These are phyloP conservation scores for Gari tellinella DNA, from an alignment of 2,888 invertebrate species.

Conservation along the genomic window DNA sequence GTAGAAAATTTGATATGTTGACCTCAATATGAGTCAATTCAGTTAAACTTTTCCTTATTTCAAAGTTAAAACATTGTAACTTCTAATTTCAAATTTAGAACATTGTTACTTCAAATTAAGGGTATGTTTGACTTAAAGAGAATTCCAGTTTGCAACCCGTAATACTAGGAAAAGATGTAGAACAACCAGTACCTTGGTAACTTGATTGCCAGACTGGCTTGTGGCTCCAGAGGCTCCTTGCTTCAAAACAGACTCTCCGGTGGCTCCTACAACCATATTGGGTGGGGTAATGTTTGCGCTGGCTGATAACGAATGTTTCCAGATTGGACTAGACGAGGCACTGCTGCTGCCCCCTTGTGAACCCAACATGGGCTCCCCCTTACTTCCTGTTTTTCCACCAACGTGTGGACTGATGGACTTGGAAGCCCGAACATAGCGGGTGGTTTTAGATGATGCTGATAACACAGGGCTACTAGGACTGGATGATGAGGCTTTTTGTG, in stretches of 20 bases:
- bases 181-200: too few species aligned
- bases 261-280: conserved; percentile 82
- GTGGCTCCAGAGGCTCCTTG: background rate
- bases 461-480: conserved; percentile 34
- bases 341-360: conserved; percentile 12
- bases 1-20: too few species aligned
- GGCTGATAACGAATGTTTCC: conserved; percentile 87
- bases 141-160: too few species aligned
- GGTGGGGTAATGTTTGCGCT: conserved; percentile 82
- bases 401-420: conserved; percentile 41
- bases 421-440: conserved; percentile 48
- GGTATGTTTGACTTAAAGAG: too few species aligned
- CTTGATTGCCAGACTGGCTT: background rate
- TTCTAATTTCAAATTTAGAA: too few species aligned
- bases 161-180: too few species aligned
- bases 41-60: too few species aligned
- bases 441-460: conserved; percentile 42
- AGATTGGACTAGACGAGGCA: conserved; percentile 50
- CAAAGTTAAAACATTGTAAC: too few species aligned
- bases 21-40: too few species aligned
- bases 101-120: too few species aligned
- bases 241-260: conserved; percentile 45
- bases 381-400: background rate
- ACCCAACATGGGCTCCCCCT: conserved; percentile 4
- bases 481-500: conserved; percentile 6